A percentile compares a stretch with the other conserved stretches of the same genome.
Conservation (phyloP, 2,113 vertebrate genomes). For the Speoplatyrhinus poulsoni region DNA sequence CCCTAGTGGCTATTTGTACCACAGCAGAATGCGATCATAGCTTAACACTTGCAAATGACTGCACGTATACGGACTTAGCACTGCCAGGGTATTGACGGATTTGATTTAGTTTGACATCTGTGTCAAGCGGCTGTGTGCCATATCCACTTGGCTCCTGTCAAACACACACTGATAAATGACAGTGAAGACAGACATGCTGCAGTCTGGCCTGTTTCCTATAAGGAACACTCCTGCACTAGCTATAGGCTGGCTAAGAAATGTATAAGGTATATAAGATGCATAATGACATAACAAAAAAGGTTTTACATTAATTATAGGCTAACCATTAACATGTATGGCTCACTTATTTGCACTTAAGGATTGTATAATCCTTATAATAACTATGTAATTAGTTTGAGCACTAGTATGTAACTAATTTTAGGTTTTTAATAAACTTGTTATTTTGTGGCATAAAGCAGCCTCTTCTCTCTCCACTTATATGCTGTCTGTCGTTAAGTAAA, state of each 20-base stretch:
- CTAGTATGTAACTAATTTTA: background rate
- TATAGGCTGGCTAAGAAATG: slow-evolving; percentile 49
- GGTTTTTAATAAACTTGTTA: background rate
- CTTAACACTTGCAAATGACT: too few species aligned
- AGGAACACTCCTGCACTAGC: slow-evolving; percentile 25
- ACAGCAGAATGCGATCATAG: too few species aligned
- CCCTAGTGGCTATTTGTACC: too few species aligned
- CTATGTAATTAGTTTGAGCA: too few species aligned
- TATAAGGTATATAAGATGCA: too few species aligned
- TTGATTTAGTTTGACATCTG: slow-evolving; percentile 11
- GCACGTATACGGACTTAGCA: background rate
- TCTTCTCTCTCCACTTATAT: slow-evolving; percentile 41
- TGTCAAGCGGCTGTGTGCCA: background rate
- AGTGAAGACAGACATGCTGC: slow-evolving; percentile 33
- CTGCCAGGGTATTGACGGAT: background rate
- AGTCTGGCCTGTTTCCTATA: slow-evolving; percentile 45
- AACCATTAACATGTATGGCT: background rate
- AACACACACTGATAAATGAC: slow-evolving; percentile 36
- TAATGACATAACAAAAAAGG: slow-evolving; percentile 40
- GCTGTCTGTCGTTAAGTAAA: slow-evolving; percentile 60
- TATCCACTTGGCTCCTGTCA: slow-evolving; percentile 7
- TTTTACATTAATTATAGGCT: slow-evolving; percentile 11
- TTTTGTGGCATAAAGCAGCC: slow-evolving; percentile 55
- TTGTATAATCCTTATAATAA: too few species aligned
- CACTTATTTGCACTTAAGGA: background rate